phyloP scores from a whole-genome alignment of 2,797 vertebrate species.

The Pampus argenteus region DNA sequence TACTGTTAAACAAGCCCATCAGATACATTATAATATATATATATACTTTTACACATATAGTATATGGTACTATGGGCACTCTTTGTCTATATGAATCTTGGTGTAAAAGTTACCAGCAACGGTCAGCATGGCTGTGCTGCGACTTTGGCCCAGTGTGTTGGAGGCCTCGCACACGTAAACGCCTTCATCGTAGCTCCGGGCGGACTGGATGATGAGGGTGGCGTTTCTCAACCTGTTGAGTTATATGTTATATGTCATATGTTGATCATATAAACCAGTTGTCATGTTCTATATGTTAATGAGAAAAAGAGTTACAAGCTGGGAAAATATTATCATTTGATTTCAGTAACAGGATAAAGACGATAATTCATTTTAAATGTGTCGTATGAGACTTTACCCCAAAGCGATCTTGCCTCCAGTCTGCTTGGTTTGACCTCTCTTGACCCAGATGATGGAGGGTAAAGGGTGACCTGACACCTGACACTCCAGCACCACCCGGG shows the following conservation, averaged over 20 bases:
- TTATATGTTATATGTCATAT: background rate
- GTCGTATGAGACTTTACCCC: conserved; percentile 64
- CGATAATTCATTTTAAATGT: no score
- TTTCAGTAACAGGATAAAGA: background rate
- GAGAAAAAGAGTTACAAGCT: background rate
- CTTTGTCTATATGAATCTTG: no score
- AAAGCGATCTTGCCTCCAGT: conserved; percentile 81
- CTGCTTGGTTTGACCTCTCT: conserved; percentile 79
- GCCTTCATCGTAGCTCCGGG: conserved; percentile 83
- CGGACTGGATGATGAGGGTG: conserved; percentile 82
- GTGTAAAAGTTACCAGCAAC: conserved; percentile 78
- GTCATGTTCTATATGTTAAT: no score
- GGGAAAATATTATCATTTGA: background rate
- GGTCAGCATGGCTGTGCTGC: conserved; percentile 70
- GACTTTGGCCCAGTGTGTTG: conserved; percentile 77
- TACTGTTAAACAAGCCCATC: no score
- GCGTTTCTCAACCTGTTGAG: conserved; percentile 76
- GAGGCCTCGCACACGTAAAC: conserved; percentile 81
- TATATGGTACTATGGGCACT: no score
- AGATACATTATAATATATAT: no score
- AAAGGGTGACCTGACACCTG: conserved; percentile 80
- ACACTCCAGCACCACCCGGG: conserved; percentile 79
- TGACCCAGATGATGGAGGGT: conserved; percentile 83
- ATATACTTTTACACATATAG: no score
- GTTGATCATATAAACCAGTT: background rate